These are phyloP conservation scores for Ctenosaura bakeri DNA, from an alignment of 2,797 vertebrate species.

Conservation along the genomic window DNA sequence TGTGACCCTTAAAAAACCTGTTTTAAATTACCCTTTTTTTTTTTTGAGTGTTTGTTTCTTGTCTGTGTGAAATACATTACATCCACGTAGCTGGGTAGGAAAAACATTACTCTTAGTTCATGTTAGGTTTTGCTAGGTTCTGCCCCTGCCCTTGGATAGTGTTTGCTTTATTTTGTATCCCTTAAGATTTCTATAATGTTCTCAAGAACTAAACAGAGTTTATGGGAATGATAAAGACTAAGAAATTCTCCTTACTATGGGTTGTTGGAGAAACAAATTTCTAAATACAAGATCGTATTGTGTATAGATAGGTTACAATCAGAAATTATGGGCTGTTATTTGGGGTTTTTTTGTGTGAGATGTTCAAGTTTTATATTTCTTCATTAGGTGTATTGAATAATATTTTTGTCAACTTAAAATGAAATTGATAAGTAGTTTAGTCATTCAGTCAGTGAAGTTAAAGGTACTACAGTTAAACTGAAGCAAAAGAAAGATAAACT, in stretches of 20 bases:
- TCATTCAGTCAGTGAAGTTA: no score
- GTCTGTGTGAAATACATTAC: background rate
- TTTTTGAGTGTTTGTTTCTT: background rate
- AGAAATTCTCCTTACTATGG: background rate
- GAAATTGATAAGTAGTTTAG: no score
- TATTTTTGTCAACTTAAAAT: no score
- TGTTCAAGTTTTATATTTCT: no score
- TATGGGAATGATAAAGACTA: background rate
- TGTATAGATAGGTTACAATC: background rate
- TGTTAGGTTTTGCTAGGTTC: background rate
- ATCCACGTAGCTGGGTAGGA: background rate
- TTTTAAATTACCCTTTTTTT: background rate
- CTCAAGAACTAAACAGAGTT: constrained; percentile 35
- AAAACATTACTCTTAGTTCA: background rate
- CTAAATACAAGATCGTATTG: background rate
- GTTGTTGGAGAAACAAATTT: background rate
- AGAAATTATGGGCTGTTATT: no score
- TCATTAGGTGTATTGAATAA: no score
- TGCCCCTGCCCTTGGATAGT: background rate
- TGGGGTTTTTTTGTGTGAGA: no score
- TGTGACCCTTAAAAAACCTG: background rate
- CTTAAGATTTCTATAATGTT: background rate
- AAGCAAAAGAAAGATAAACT: no score
- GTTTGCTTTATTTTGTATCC: background rate
- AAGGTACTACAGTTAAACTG: no score